Conservation (phyloP, 2,888 invertebrate species). For the Aphidius colemani region DNA sequence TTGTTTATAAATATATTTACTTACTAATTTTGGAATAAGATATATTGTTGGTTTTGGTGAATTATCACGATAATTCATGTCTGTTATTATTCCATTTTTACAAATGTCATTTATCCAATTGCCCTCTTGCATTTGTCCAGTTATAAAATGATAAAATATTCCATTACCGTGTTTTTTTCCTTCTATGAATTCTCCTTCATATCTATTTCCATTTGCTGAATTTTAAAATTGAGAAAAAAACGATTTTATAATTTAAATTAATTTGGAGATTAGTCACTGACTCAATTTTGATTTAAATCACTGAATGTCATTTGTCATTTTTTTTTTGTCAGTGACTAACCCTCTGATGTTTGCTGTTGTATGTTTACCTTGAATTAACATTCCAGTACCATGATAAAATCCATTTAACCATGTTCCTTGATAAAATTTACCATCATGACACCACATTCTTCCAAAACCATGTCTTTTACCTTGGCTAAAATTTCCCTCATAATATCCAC, state of each 20-base stretch:
- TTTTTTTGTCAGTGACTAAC: neutral
- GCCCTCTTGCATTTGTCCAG: conserved; percentile 71
- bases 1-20: neutral
- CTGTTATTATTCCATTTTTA: conserved; percentile 64
- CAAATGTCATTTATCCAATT: conserved; percentile 67
- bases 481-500: conserved; percentile 66
- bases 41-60: conserved; percentile 63
- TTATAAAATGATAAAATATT: conserved; percentile 67
- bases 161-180: conserved; percentile 69
- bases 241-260: too few relatives aligned
- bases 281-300: neutral
- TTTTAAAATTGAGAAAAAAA: conserved; percentile 32
- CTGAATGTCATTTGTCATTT: neutral
- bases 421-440: conserved; percentile 65
- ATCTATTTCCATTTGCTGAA: conserved; percentile 67
- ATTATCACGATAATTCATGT: conserved; percentile 65
- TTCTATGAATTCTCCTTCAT: conserved; percentile 68
- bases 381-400: conserved; percentile 63
- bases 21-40: conserved; percentile 60
- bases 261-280: too few relatives aligned
- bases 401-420: conserved; percentile 67
- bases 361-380: conserved; percentile 62
- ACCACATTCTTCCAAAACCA: conserved; percentile 70
- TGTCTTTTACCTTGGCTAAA: conserved; percentile 62
- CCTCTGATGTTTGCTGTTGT: too few relatives aligned